Conservation (phyloP, 2,888 invertebrate genomes). For the Drosophila meridionalis region DNA sequence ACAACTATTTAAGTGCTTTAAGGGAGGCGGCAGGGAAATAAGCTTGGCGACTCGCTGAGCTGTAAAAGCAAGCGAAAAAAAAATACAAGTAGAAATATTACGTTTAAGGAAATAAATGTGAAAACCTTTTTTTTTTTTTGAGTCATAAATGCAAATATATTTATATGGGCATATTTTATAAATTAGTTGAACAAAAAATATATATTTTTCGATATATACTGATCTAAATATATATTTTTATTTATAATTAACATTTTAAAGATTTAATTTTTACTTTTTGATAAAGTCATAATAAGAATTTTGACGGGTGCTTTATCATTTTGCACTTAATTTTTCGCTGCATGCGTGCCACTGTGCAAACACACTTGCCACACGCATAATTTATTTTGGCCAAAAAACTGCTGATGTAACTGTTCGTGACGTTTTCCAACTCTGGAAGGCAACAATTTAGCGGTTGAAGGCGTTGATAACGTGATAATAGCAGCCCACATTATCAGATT, state of each 20-base stretch:
- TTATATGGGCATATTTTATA: not conserved
- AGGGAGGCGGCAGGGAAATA: not conserved
- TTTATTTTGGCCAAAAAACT: slow-evolving; percentile 25
- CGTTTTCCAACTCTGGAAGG: slow-evolving; percentile 32
- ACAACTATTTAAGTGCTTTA: slow-evolving; percentile 36
- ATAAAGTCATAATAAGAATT: slow-evolving; percentile 2
- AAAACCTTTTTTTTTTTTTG: not conserved
- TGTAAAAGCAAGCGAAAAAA: slow-evolving; percentile 13
- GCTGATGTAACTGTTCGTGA: slow-evolving; percentile 62
- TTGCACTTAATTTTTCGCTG: not conserved
- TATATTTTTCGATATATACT: not conserved
- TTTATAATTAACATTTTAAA: not conserved
- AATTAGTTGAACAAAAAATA: not conserved
- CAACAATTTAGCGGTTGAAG: slow-evolving; percentile 25
- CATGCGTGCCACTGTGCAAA: slow-evolving; percentile 49
- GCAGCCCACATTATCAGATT: slow-evolving; percentile 41
- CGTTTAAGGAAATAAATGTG: slow-evolving; percentile 42
- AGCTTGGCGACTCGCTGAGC: slow-evolving; percentile 11
- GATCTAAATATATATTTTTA: not conserved
- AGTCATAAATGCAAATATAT: not conserved
- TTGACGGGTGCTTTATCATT: slow-evolving; percentile 6
- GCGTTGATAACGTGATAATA: slow-evolving; percentile 60
- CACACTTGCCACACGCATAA: slow-evolving; percentile 48
- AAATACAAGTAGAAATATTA: slow-evolving; percentile 22
- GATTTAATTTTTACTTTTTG: not conserved